Percentiles rank a stretch among this genome's conserved stretches.
phyloP scores from a whole-genome alignment of 2,797 vertebrate species.

The Pithecia hirsuta region DNA sequence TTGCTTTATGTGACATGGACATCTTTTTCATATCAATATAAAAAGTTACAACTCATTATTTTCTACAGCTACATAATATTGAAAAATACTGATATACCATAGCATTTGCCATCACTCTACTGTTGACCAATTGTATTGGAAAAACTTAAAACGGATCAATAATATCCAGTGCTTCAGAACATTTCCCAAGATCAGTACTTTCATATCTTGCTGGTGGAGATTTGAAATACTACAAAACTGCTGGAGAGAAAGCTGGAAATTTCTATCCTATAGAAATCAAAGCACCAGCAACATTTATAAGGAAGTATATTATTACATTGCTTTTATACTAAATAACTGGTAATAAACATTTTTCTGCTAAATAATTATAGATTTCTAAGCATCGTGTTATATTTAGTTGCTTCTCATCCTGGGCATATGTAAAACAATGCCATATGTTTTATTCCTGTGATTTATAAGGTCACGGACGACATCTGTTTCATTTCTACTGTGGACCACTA shows the following conservation, averaged over 20 bases:
- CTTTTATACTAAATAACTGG: background rate
- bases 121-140: background rate
- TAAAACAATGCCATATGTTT: slow-evolving; percentile 34
- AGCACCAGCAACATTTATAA: background rate
- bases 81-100: background rate
- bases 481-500: background rate
- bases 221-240: background rate
- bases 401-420: background rate
- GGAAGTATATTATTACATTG: background rate
- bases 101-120: background rate
- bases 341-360: background rate
- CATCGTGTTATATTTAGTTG: background rate
- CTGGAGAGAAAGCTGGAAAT: background rate
- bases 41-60: background rate
- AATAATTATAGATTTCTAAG: background rate
- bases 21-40: background rate
- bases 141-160: background rate
- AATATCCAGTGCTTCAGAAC: background rate
- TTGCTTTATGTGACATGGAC: background rate
- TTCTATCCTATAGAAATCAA: background rate
- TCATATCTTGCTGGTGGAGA: background rate
- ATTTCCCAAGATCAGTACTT: background rate
- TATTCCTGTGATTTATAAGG: background rate
- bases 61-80: background rate
- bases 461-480: slow-evolving; percentile 46